Evolutionary conservation across 1,140 invertebrate species (phyloP).

Genomic region (Pogonomyrmex californicus): DNA sequence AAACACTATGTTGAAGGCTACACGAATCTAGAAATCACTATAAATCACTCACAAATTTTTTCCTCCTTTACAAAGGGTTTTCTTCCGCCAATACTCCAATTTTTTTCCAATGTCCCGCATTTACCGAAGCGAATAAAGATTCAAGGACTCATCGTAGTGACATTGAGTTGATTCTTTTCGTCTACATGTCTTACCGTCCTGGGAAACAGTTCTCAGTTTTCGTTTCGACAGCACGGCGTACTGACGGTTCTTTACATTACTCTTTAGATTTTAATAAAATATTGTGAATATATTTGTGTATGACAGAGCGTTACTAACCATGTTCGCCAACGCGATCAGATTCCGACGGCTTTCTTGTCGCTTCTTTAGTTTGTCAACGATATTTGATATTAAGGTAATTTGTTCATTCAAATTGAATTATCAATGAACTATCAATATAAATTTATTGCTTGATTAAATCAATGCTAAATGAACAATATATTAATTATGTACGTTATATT

Average conservation of each 20-base stretch:
- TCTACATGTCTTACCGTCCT: slow-evolving; percentile 56
- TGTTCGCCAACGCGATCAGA: slow-evolving; percentile 1
- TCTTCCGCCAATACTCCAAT: slow-evolving; percentile 86
- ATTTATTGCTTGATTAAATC: slow-evolving; percentile 10
- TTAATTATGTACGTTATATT: background rate
- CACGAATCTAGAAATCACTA: slow-evolving; percentile 44
- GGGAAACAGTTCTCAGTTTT: slow-evolving; percentile 73
- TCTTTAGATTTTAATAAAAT: background rate
- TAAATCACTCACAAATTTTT: slow-evolving; percentile 62
- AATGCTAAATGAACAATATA: background rate
- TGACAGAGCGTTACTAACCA: background rate
- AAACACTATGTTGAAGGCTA: slow-evolving; percentile 51
- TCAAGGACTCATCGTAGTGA: slow-evolving; percentile 81
- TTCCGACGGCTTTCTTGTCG: background rate
- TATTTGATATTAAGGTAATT: slow-evolving; percentile 14
- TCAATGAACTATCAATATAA: background rate
- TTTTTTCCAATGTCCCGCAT: slow-evolving; percentile 79
- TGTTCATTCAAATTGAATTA: background rate
- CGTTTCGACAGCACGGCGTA: slow-evolving; percentile 69
- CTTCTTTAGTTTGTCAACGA: slow-evolving; percentile 4
- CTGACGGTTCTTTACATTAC: slow-evolving; percentile 40
- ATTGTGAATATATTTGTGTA: background rate
- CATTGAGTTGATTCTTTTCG: slow-evolving; percentile 70
- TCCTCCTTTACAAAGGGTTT: slow-evolving; percentile 73
- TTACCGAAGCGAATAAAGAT: slow-evolving; percentile 79